Evolutionary conservation across 2,797 vertebrate genomes (phyloP).

Genomic region (Esox lucius): DNA sequence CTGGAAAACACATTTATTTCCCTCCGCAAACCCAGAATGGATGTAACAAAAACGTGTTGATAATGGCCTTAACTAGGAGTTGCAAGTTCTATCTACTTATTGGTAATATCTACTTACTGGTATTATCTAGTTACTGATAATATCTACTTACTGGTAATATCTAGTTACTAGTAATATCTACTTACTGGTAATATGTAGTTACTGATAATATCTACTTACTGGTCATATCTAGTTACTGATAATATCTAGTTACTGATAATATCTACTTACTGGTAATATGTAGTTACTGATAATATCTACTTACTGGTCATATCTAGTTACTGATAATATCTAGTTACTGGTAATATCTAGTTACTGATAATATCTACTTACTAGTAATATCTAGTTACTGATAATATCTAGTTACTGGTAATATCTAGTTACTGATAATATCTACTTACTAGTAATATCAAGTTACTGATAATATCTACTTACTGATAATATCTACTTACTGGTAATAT

Average conservation of each 20-base stretch:
- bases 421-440: too few relatives aligned
- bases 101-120: background rate
- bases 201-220: background rate
- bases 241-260: background rate
- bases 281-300: background rate
- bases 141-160: background rate
- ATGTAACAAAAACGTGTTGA: constrained; percentile 26
- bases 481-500: too few relatives aligned
- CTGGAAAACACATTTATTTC: constrained; percentile 7
- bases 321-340: background rate
- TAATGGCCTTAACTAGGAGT: constrained; percentile 34
- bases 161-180: too few relatives aligned
- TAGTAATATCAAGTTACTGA: too few relatives aligned
- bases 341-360: background rate
- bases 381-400: too few relatives aligned
- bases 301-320: background rate
- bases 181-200: too few relatives aligned
- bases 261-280: background rate
- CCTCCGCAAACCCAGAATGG: background rate
- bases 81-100: constrained; percentile 1
- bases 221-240: background rate
- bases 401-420: too few relatives aligned
- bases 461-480: too few relatives aligned
- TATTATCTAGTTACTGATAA: background rate
- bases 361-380: too few relatives aligned